Percentiles rank a stretch among this genome's conserved stretches.
These are phyloP conservation scores for Hippopotamyrus pictus DNA, from an alignment of 2,797 vertebrate genomes.

Conservation along the genomic window DNA sequence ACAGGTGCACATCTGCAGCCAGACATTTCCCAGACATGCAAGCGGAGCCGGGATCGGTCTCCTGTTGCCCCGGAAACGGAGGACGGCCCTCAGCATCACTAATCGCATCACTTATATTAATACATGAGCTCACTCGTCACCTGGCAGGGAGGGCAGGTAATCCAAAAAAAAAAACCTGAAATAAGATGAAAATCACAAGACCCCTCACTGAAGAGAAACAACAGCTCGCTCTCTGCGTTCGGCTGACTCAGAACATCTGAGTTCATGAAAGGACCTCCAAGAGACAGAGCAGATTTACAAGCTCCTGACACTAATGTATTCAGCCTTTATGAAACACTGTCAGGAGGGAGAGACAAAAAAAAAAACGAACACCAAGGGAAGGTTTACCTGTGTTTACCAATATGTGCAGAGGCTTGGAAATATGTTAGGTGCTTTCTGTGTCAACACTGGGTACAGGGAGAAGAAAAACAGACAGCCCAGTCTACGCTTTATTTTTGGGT, in stretches of 20 bases:
- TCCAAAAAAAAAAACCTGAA: background rate
- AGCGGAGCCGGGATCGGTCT: background rate
- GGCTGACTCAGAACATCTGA: background rate
- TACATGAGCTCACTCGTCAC: background rate
- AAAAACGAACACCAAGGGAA: background rate
- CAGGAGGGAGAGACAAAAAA: background rate
- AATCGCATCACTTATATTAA: background rate
- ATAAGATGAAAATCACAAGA: background rate
- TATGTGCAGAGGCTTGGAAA: background rate
- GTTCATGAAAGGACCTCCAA: background rate
- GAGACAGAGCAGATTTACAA: background rate
- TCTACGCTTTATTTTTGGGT: background rate
- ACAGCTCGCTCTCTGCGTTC: background rate
- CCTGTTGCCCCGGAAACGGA: background rate
- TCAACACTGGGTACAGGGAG: background rate
- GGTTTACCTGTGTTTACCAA: background rate
- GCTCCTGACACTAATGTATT: constrained; percentile 12
- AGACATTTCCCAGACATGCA: background rate
- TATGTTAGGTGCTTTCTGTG: background rate
- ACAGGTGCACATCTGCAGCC: background rate
- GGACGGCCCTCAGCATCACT: background rate
- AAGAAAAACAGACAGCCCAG: background rate
- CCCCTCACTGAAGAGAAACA: background rate
- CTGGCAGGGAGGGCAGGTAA: background rate
- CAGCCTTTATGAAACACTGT: background rate